phyloP scores from a whole-genome alignment of 37 sponge, comb jelly and placozoan genomes.

The Mnemiopsis leidyi region DNA sequence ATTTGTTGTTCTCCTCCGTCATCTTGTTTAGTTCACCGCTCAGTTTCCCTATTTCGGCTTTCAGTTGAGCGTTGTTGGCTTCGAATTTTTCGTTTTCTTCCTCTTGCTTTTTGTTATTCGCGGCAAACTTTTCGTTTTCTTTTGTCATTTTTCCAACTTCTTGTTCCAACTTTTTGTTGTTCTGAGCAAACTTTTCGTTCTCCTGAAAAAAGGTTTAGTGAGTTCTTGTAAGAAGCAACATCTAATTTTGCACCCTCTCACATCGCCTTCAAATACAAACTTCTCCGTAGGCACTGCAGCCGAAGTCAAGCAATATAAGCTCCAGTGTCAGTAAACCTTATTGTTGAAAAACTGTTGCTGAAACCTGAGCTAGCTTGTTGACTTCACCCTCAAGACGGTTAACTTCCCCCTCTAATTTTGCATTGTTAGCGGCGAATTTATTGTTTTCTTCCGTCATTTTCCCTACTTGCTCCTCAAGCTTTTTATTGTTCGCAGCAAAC shows the following conservation, averaged over 20 bases:
- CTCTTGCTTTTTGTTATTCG: slow-evolving; percentile 3
- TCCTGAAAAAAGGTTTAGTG: not conserved
- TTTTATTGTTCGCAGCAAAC: slow-evolving; percentile 62
- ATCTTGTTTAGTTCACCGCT: slow-evolving; percentile 34
- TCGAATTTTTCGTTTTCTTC: slow-evolving; percentile 47
- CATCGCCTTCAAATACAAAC: too few species aligned
- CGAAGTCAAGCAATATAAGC: too few species aligned
- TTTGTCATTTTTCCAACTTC: slow-evolving; percentile 33
- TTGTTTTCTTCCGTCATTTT: slow-evolving; percentile 57
- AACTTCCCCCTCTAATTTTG: slow-evolving; percentile 47
- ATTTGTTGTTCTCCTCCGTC: slow-evolving; percentile 40
- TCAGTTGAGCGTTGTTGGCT: slow-evolving; percentile 26
- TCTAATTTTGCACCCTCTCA: too few species aligned
- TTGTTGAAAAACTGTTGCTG: not conserved
- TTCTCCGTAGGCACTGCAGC: too few species aligned
- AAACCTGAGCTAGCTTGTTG: slow-evolving; percentile 46
- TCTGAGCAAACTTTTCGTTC: slow-evolving; percentile 43
- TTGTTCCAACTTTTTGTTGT: slow-evolving; percentile 30
- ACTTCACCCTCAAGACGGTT: slow-evolving; percentile 57
- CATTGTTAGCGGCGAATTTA: slow-evolving; percentile 55
- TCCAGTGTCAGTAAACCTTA: not conserved
- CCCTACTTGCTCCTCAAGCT: not conserved
- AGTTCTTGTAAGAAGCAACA: not conserved
- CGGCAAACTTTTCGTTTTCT: slow-evolving; percentile 40
- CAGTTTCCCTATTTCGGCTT: slow-evolving; percentile 20